phyloP scores from a whole-genome alignment of 2,888 invertebrate species.

The Latheticus oryzae region DNA sequence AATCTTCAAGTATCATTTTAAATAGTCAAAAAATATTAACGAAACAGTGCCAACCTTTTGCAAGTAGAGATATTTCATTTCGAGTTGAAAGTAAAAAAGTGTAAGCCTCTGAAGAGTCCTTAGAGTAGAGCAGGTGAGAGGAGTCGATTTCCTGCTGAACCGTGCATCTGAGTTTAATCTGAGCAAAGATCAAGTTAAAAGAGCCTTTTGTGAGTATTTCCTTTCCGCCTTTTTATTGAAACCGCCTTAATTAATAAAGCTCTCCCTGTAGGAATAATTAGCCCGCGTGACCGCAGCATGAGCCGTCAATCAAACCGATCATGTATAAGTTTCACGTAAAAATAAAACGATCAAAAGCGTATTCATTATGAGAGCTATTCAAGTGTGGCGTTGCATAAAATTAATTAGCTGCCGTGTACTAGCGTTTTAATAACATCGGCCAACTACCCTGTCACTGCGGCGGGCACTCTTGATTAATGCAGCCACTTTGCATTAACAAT shows the following conservation, averaged over 20 bases:
- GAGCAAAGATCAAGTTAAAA: constrained; percentile 11
- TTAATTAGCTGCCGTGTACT: constrained; percentile 65
- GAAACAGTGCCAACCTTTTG: too few species aligned
- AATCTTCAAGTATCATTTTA: too few species aligned
- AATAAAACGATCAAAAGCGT: constrained; percentile 58
- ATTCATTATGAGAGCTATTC: constrained; percentile 65
- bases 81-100: too few species aligned
- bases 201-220: constrained; percentile 19
- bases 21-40: too few species aligned
- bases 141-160: constrained; percentile 16
- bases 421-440: constrained; percentile 64
- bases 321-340: constrained; percentile 53
- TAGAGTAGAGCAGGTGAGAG: background rate
- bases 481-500: constrained; percentile 66
- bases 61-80: too few species aligned
- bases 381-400: constrained; percentile 67
- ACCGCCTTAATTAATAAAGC: constrained; percentile 40
- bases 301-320: constrained; percentile 57
- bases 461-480: constrained; percentile 65
- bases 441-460: constrained; percentile 61
- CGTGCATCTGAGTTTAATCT: constrained; percentile 10
- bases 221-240: constrained; percentile 21
- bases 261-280: constrained; percentile 47
- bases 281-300: constrained; percentile 49
- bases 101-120: background rate